phyloP scores from a whole-genome alignment of 2,113 vertebrate species.

The Odobenus rosmarus region DNA sequence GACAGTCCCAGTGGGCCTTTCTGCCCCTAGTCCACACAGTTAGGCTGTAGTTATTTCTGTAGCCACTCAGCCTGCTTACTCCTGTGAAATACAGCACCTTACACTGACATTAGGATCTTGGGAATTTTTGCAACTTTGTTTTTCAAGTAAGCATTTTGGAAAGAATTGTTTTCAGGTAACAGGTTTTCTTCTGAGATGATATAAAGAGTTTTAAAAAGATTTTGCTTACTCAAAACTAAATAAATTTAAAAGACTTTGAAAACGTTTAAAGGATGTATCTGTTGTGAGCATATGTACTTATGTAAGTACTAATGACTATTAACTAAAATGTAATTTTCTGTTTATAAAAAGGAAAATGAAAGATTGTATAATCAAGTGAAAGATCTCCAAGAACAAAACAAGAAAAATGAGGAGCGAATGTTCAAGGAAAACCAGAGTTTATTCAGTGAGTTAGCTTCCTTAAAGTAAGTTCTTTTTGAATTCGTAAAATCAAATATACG shows the following conservation, averaged over 20 bases:
- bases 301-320: slow-evolving; percentile 35
- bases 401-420: slow-evolving; percentile 93
- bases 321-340: slow-evolving; percentile 43
- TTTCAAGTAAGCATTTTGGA: neutral
- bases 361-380: slow-evolving; percentile 93
- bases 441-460: slow-evolving; percentile 86
- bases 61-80: neutral
- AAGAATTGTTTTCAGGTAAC: neutral
- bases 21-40: no score
- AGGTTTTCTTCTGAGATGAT: neutral
- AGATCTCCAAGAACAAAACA: slow-evolving; percentile 90
- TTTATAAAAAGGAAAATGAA: slow-evolving; percentile 93
- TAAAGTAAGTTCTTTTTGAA: slow-evolving; percentile 87
- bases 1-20: neutral
- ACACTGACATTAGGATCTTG: neutral
- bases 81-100: neutral
- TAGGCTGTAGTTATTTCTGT: neutral
- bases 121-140: neutral
- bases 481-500: slow-evolving; percentile 33
- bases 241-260: slow-evolving; percentile 27
- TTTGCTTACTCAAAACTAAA: slow-evolving; percentile 45
- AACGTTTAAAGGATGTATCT: slow-evolving; percentile 25
- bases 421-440: slow-evolving; percentile 94
- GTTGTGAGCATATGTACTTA: neutral
- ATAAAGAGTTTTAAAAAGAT: slow-evolving; percentile 5